Conservation (phyloP, 2,888 invertebrate genomes). For the Leistus spinibarbis region DNA sequence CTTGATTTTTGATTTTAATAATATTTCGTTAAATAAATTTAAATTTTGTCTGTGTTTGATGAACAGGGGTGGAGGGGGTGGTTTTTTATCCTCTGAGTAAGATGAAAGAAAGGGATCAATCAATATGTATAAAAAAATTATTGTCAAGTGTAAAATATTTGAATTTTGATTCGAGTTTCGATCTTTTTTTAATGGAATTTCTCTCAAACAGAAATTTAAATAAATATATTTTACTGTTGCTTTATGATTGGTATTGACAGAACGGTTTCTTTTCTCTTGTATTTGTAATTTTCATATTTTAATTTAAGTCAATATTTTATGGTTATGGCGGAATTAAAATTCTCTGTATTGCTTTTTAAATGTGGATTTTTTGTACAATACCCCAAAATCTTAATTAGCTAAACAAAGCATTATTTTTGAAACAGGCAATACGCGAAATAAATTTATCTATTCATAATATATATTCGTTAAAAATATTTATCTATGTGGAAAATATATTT, state of each 20-base stretch:
- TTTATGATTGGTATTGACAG: too few species aligned
- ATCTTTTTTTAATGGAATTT: background rate
- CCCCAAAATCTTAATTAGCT: too few species aligned
- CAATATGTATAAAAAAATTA: background rate
- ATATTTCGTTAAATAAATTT: slow-evolving; percentile 33
- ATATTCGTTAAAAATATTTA: too few species aligned
- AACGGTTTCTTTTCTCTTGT: too few species aligned
- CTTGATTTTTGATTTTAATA: slow-evolving; percentile 30
- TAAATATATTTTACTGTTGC: background rate
- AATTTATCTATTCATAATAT: too few species aligned
- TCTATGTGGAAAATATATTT: too few species aligned
- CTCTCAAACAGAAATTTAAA: background rate
- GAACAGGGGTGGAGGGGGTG: background rate
- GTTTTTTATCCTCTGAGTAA: background rate
- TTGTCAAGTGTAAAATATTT: background rate
- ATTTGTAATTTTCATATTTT: background rate
- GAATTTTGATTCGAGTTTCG: background rate
- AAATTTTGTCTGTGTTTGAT: slow-evolving; percentile 13
- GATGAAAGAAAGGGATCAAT: background rate
- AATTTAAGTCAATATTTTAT: too few species aligned
- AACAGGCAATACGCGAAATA: too few species aligned
- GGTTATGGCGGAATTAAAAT: too few species aligned
- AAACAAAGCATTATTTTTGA: too few species aligned
- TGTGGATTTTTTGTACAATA: background rate
- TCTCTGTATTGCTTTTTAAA: too few species aligned